phyloP scores from a whole-genome alignment of 2,113 vertebrate species.

The Lagopus leucura region DNA sequence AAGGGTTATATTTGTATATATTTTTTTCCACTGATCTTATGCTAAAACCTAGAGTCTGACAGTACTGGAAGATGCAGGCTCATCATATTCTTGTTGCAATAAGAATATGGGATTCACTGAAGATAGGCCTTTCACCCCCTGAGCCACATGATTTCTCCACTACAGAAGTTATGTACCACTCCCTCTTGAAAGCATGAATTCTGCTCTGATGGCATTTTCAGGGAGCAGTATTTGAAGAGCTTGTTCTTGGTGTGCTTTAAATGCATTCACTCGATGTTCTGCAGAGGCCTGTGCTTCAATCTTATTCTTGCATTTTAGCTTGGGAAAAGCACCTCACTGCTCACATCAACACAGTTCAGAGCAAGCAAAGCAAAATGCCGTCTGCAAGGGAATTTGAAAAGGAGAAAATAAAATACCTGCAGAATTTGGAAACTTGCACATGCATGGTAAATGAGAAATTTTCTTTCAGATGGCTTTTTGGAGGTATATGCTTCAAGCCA shows the following conservation, averaged over 20 bases:
- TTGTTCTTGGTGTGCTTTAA: neutral
- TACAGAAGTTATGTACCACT: neutral
- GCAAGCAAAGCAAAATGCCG: neutral
- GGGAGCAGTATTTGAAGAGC: neutral
- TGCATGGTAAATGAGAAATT: neutral
- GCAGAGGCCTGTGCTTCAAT: neutral
- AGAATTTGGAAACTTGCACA: neutral
- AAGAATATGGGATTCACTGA: neutral
- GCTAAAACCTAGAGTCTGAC: neutral
- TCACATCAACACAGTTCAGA: neutral
- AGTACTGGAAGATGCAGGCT: neutral
- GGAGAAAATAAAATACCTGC: neutral
- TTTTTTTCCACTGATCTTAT: neutral
- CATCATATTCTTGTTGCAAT: neutral
- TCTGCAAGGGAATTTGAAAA: neutral
- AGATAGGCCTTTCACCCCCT: neutral
- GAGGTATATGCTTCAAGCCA: neutral
- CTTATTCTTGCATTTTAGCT: neutral
- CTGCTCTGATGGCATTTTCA: neutral
- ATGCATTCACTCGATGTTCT: neutral
- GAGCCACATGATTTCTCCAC: neutral
- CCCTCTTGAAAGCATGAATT: neutral
- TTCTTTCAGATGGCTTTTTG: neutral
- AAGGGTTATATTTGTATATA: neutral
- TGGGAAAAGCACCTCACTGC: neutral